Evolutionary conservation across 2,113 vertebrate genomes (phyloP), one percentile per base, ranked within the genome.

Genomic region (Harpagus bidentatus): DNA sequence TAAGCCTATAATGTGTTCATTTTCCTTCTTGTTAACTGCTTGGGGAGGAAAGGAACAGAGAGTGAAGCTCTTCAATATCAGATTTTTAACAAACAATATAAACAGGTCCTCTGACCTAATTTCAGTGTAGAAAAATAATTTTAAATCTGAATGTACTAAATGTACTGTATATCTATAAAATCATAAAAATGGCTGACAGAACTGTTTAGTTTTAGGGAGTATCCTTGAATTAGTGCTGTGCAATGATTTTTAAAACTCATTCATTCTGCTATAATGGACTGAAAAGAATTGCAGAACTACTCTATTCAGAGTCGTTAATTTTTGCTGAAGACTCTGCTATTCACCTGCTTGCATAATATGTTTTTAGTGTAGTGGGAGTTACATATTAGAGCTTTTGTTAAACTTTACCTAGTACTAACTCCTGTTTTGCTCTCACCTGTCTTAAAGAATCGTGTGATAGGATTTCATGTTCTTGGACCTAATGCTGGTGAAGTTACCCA

Each of bases 401-500:
- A 34, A 69, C 31, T 48, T 78, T 45, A 32, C 34, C 16, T 86
- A 28, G 6, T 52, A 56, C 47, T 36, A 11, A 85, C 34, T 90
- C 0, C 0, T 79, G 47, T 25, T 91, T 89, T 85, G 9, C 45
- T 86, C 28, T 85, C 8, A 32, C 5, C 9, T 88, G 7, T 82
- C 69, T 74, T 73, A 62, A 94, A 99, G 99, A 97, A 99, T 10
- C 98, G 99, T 55, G 99, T 99, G 71, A 93, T 99, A 38, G 99
- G 99, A 66, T 99, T 99, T 94, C 99, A 99, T 86, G 96, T 99
- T 92, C 97, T 99, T 67, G 99, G 99, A 34, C 99, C 99, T 0
- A 99, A 99, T 34, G 99, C 99, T 10, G 99, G 99, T 6, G 99
- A 99, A 97, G 97, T 99, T 81, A 99, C 99, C 16, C 99, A 99